phyloP scores from a whole-genome alignment of 2,113 vertebrate genomes.

The Uropsilus gracilis region DNA sequence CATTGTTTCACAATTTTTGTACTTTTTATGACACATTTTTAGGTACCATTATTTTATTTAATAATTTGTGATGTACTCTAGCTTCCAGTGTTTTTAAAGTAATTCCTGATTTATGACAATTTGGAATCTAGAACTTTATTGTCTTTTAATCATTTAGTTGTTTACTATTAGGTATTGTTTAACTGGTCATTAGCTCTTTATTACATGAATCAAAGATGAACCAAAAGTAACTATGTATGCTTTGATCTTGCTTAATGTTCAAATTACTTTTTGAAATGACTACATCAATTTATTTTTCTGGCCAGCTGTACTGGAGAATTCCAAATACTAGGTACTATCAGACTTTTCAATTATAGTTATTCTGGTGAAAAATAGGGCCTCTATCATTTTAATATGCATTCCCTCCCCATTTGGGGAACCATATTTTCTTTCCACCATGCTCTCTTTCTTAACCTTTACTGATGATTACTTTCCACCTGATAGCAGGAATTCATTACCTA shows the following conservation, averaged over 20 bases:
- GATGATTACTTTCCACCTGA: neutral
- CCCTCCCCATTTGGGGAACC: neutral
- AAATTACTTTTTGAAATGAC: conserved; percentile 32
- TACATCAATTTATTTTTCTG: neutral
- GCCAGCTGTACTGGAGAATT: neutral
- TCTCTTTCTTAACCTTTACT: neutral
- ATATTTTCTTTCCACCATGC: neutral
- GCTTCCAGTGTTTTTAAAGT: too few relatives aligned
- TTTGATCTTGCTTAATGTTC: neutral
- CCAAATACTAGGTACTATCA: neutral
- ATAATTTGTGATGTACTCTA: too few relatives aligned
- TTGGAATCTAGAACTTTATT: too few relatives aligned
- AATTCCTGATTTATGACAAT: too few relatives aligned
- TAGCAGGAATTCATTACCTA: neutral
- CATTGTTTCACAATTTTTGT: conserved; percentile 29
- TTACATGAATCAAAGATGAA: too few relatives aligned
- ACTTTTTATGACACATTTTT: neutral
- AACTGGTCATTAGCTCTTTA: too few relatives aligned
- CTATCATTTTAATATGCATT: neutral
- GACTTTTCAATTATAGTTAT: neutral
- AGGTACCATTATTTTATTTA: too few relatives aligned
- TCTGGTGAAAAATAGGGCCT: neutral
- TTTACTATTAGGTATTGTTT: too few relatives aligned
- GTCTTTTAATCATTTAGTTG: too few relatives aligned
- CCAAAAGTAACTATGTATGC: too few relatives aligned